Evolutionary conservation across 2,888 invertebrate genomes (phyloP).

Genomic region (Drosophila kuntzei): DNA sequence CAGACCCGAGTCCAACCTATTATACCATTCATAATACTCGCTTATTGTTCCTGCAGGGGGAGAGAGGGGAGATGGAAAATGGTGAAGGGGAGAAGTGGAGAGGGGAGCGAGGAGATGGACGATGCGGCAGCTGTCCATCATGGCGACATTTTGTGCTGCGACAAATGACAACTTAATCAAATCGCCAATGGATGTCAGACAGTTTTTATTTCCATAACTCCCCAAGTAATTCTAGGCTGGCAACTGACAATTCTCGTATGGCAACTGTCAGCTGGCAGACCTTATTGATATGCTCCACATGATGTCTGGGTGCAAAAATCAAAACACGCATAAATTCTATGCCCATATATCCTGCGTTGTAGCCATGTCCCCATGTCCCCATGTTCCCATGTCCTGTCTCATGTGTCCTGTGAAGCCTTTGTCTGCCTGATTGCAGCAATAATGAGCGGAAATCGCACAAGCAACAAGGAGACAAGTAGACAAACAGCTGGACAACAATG

Average conservation of each 20-base stretch:
- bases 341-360: slow-evolving; percentile 20
- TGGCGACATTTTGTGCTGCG: slow-evolving; percentile 47
- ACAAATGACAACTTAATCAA: slow-evolving; percentile 77
- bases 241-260: slow-evolving; percentile 6
- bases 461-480: slow-evolving; percentile 52
- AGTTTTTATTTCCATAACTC: slow-evolving; percentile 61
- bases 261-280: slow-evolving; percentile 23
- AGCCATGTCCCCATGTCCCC: not conserved
- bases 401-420: slow-evolving; percentile 35
- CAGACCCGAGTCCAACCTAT: not conserved
- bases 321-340: slow-evolving; percentile 56
- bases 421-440: slow-evolving; percentile 74
- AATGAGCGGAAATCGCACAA: slow-evolving; percentile 75
- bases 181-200: slow-evolving; percentile 68
- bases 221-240: slow-evolving; percentile 20
- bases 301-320: slow-evolving; percentile 55
- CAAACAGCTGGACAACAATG: slow-evolving; percentile 66
- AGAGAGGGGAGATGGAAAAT: not conserved
- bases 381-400: not conserved
- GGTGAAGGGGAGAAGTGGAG: not conserved
- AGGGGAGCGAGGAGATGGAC: not conserved
- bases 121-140: slow-evolving; percentile 57
- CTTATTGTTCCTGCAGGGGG: slow-evolving; percentile 3
- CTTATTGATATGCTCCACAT: slow-evolving; percentile 67
- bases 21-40: slow-evolving; percentile 18